These are phyloP conservation scores for Ophthalmotilapia sp. DNA, from an alignment of 2,113 vertebrate species.

Conservation along the genomic window DNA sequence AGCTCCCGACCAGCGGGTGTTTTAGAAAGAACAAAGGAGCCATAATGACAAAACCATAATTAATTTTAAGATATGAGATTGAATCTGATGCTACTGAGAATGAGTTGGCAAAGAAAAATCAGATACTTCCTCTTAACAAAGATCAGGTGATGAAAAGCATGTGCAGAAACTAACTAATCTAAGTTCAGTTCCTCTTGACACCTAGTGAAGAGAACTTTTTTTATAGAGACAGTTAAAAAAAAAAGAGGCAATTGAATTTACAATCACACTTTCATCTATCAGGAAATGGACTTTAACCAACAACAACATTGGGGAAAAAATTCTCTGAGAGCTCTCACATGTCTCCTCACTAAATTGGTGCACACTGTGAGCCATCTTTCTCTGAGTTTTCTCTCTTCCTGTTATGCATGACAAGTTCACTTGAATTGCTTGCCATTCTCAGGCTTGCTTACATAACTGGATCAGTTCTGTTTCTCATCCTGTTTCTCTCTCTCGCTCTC, in stretches of 20 bases:
- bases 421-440: slow-evolving; percentile 50
- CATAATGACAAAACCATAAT: neutral
- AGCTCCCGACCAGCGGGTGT: neutral
- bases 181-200: neutral
- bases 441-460: slow-evolving; percentile 66
- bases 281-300: neutral
- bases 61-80: neutral
- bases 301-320: neutral
- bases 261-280: neutral
- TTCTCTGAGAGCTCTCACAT: neutral
- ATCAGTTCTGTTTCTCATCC: slow-evolving; percentile 48
- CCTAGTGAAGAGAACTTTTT: neutral
- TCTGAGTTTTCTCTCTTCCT: slow-evolving; percentile 36
- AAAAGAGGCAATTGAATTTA: neutral
- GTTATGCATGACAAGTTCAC: slow-evolving; percentile 60
- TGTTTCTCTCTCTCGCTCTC: neutral
- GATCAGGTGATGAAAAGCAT: neutral
- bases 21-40: neutral
- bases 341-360: slow-evolving; percentile 15
- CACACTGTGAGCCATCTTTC: slow-evolving; percentile 21
- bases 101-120: neutral
- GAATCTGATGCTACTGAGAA: neutral
- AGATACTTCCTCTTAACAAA: neutral
- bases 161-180: neutral
- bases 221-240: neutral